Evolutionary conservation across 2,113 vertebrate genomes (phyloP), one percentile per base, ranked within the genome.

Genomic region (Athene cunicularia): DNA sequence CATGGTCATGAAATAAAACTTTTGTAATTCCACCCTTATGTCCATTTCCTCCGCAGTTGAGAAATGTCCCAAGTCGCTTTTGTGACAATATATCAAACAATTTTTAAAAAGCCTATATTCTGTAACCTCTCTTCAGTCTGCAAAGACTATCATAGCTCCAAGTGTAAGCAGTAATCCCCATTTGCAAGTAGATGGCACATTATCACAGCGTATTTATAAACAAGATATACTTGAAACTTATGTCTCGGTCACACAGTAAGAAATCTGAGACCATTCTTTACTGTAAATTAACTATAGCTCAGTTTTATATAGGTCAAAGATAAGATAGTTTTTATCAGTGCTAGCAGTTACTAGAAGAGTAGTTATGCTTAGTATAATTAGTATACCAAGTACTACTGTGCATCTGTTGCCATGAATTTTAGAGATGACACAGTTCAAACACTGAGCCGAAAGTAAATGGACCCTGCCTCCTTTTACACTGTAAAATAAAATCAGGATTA

Each of bases 101-200:
- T 16, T n/a, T 52, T 81, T 63, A 26, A 5, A 67, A 84, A 43
- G 5, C 8, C 5, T 64, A 1, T 13, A 17, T 74, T 90, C 15
- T 79, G 30, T 37, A 81, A 53, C 30, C 58, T 64, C 14, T 49
- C 50, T 82, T 83, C 66, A 80, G 79, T 55, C 43, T 80, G 50
- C 62, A 33, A 4, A 10, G 45, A 74, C 27, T 92, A 23, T 39
- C 0, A 0, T 16, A 82, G 35, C 22, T 70, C 27, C 22, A 86
- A 83, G 16, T 21, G 23, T 74, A 86, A 96, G 93, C 50, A 74
- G 83, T 86, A 95, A 96, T 95, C 59, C 53, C 20, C 11, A 71
- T 84, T 95, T 94, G 86, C 83, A 97, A 96, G 94, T 86, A 95
- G 94, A 91, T 87, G 95, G 86, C 89, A 96, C 28, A 96, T 96